These are phyloP conservation scores for Thyatira batis DNA, from an alignment of 2,888 invertebrate genomes.

Conservation along the genomic window DNA sequence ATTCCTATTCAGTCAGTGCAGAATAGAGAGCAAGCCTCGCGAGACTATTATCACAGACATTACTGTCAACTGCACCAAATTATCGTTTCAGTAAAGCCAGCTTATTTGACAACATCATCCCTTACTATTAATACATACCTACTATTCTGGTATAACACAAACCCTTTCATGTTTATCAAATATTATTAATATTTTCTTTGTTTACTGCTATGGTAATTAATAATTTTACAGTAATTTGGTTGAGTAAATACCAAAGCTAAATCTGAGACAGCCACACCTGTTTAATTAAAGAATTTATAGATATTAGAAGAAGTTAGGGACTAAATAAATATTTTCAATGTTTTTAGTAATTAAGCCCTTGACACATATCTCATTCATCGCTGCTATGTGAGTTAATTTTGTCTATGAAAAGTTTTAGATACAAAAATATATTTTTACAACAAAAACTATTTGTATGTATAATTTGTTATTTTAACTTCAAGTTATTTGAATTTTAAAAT, in stretches of 20 bases:
- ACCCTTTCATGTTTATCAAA: too few species aligned
- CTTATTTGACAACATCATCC: too few species aligned
- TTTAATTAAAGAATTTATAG: conserved; percentile 20
- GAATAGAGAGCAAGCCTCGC: conserved; percentile 9
- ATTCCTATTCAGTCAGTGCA: too few species aligned
- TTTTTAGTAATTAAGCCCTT: conserved; percentile 47
- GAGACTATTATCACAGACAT: conserved; percentile 13
- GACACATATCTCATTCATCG: conserved; percentile 53
- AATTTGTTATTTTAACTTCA: conserved; percentile 25
- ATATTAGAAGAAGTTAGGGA: conserved; percentile 31
- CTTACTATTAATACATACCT: too few species aligned
- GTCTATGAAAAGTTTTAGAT: conserved; percentile 27
- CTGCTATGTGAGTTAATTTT: conserved; percentile 21
- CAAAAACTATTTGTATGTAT: conserved; percentile 9
- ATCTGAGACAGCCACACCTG: conserved; percentile 8
- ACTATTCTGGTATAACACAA: too few species aligned
- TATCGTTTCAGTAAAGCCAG: too few species aligned
- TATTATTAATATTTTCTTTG: conserved; percentile 21
- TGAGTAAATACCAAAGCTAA: conserved; percentile 7
- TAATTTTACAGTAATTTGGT: too few species aligned
- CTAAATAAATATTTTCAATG: conserved; percentile 35
- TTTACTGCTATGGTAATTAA: too few species aligned
- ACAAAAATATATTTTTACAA: conserved; percentile 44
- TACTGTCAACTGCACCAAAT: too few species aligned
- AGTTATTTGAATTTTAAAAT: conserved; percentile 37